Evolutionary conservation across 2,113 vertebrate genomes (phyloP).

Genomic region (Silurus glanis): DNA sequence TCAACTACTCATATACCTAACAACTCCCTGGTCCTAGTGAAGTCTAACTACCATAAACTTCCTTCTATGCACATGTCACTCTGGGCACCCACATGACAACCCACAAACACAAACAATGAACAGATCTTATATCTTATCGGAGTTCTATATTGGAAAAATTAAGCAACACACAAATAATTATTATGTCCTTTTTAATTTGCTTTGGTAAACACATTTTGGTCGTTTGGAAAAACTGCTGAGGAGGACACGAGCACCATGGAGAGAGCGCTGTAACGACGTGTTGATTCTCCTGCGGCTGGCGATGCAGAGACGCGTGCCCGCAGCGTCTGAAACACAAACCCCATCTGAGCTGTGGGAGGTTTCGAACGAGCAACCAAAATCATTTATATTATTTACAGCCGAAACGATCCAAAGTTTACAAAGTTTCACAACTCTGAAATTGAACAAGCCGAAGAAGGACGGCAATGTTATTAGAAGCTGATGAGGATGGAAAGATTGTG

Average conservation of each 20-base stretch:
- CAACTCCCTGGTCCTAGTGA: neutral
- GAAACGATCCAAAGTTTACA: constrained; percentile 5
- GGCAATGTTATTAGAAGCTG: constrained; percentile 24
- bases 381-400: constrained; percentile 26
- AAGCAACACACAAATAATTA: neutral
- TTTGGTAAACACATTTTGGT: neutral
- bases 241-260: constrained; percentile 39
- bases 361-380: neutral
- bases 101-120: neutral
- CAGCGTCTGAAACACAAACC: neutral
- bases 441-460: neutral
- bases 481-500: constrained; percentile 27
- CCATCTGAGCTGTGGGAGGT: neutral
- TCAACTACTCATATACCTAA: neutral
- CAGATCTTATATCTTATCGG: neutral
- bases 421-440: constrained; percentile 3
- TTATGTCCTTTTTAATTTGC: neutral
- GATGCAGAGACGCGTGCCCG: constrained; percentile 23
- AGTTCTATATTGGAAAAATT: neutral
- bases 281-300: constrained; percentile 36
- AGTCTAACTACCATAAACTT: neutral
- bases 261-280: constrained; percentile 29
- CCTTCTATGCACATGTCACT: neutral
- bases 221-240: constrained; percentile 7
- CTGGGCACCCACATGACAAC: neutral